phyloP scores from a whole-genome alignment of 2,888 invertebrate species.

The Acleris literana region DNA sequence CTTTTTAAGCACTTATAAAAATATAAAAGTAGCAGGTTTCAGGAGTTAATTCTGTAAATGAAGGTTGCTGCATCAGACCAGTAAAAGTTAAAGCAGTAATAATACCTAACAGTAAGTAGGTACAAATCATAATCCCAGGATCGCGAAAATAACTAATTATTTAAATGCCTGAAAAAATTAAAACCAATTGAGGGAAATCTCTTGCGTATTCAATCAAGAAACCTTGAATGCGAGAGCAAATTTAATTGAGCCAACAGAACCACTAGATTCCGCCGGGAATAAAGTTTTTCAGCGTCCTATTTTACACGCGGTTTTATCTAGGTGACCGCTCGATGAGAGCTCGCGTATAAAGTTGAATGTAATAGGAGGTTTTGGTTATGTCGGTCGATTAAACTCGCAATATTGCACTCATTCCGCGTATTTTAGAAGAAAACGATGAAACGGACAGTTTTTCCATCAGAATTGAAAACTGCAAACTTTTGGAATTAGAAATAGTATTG shows the following conservation, averaged over 20 bases:
- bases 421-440: too few relatives aligned
- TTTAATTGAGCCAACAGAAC: constrained; percentile 9
- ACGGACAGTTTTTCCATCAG: neutral
- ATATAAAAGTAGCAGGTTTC: too few relatives aligned
- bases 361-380: neutral
- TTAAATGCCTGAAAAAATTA: too few relatives aligned
- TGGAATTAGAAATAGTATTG: constrained; percentile 4
- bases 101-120: too few relatives aligned
- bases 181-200: neutral
- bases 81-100: too few relatives aligned
- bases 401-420: constrained; percentile 2
- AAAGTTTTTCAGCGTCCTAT: neutral
- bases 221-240: constrained; percentile 5
- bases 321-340: neutral
- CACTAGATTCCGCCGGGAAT: neutral
- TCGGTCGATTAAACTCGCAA: neutral
- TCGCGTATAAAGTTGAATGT: neutral
- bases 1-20: too few relatives aligned
- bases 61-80: too few relatives aligned
- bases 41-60: too few relatives aligned
- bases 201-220: constrained; percentile 1
- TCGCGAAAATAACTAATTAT: too few relatives aligned
- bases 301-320: constrained; percentile 1
- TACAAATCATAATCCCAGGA: too few relatives aligned
- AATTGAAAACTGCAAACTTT: constrained; percentile 1